Conservation (phyloP, 1,140 invertebrate species). For the Drosophila leontia region DNA sequence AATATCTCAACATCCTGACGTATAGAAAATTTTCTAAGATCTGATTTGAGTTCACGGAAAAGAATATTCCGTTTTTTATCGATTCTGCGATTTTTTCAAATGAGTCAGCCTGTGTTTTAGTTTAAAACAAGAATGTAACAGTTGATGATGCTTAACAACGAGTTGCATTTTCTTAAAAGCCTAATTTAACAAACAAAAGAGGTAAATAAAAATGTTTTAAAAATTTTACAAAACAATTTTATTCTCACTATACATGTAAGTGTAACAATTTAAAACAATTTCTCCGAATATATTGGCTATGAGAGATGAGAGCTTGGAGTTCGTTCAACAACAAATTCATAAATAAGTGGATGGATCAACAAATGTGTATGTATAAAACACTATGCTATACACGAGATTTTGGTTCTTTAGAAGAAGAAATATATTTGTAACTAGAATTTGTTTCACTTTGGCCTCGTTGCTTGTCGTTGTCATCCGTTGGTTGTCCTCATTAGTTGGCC, state of each 20-base stretch:
- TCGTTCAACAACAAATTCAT: constrained; percentile 49
- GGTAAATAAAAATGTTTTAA: constrained; percentile 40
- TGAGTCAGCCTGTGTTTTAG: constrained; percentile 26
- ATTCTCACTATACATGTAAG: constrained; percentile 33
- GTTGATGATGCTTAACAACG: no score
- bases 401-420: constrained; percentile 68
- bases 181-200: constrained; percentile 14
- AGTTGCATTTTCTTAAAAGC: constrained; percentile 36
- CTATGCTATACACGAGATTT: constrained; percentile 63
- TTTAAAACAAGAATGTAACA: constrained; percentile 10
- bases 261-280: constrained; percentile 30
- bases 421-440: constrained; percentile 54
- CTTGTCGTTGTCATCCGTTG: constrained; percentile 5
- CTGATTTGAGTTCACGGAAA: no score
- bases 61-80: no score
- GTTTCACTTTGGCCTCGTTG: constrained; percentile 58
- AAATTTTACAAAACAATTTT: constrained; percentile 58
- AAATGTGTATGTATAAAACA: constrained; percentile 8
- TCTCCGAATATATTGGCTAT: constrained; percentile 36
- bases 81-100: no score
- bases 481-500: constrained; percentile 43
- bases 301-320: constrained; percentile 16
- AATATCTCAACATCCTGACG: no score
- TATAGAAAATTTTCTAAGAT: no score
- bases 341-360: constrained; percentile 46